A percentile compares a stretch with the other conserved stretches of the same genome.
phyloP scores from a whole-genome alignment of 2,888 invertebrate species.

The Brenthis ino region DNA sequence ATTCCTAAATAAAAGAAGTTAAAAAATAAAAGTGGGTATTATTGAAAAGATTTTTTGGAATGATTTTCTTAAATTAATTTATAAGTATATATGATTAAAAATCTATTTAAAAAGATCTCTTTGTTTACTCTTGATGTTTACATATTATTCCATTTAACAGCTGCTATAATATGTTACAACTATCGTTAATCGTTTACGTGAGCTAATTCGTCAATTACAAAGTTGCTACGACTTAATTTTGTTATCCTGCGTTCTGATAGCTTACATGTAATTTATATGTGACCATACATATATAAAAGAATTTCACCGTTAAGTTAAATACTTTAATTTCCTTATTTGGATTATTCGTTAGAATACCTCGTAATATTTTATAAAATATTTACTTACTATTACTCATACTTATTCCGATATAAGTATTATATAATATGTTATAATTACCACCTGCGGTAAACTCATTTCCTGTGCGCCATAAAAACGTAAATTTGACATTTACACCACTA shows the following conservation, averaged over 20 bases:
- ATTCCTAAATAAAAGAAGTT: too few relatives aligned
- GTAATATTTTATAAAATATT: not conserved
- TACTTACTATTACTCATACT: not conserved
- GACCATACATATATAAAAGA: not conserved
- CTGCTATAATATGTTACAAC: not conserved
- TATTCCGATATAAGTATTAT: not conserved
- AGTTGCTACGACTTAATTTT: too few relatives aligned
- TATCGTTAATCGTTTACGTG: not conserved
- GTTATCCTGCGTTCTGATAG: too few relatives aligned
- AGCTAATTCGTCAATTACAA: too few relatives aligned
- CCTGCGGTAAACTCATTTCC: slow-evolving; percentile 9
- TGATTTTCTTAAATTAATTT: too few relatives aligned
- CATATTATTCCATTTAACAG: not conserved
- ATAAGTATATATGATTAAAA: too few relatives aligned
- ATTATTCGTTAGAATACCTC: not conserved
- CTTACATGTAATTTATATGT: not conserved
- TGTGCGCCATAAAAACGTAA: not conserved
- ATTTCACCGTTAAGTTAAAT: not conserved
- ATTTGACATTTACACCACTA: not conserved
- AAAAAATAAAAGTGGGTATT: too few relatives aligned
- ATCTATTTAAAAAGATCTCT: not conserved
- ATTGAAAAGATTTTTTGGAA: too few relatives aligned
- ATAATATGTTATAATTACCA: not conserved
- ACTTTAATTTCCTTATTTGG: not conserved
- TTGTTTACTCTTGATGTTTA: not conserved